phyloP scores from a whole-genome alignment of 37 sponge, comb jelly and placozoan species.

The Chondrosia reniformis region DNA sequence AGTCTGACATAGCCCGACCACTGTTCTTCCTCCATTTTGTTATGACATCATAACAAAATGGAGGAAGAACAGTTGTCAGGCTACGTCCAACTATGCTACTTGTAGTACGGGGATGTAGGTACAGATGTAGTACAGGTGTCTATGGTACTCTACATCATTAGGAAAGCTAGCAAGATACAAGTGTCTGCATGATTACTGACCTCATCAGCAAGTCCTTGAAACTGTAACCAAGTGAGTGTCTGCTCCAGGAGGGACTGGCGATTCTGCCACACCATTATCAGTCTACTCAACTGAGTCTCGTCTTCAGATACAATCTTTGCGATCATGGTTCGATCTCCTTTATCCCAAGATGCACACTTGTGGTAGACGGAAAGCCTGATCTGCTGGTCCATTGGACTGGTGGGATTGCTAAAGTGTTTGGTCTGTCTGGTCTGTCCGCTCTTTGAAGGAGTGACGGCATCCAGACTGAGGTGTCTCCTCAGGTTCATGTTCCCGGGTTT shows the following conservation, averaged over 20 bases:
- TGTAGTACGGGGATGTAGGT: no score
- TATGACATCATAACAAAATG: no score
- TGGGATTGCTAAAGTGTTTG: neutral
- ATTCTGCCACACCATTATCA: slow-evolving; percentile 31
- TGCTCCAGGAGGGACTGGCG: slow-evolving; percentile 34
- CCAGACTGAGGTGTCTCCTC: slow-evolving; percentile 8
- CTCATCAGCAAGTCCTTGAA: slow-evolving; percentile 20
- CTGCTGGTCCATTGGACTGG: neutral
- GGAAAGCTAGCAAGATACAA: no score
- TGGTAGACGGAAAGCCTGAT: neutral
- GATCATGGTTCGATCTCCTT: neutral
- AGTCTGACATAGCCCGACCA: no score
- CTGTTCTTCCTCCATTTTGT: no score
- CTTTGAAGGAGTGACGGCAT: neutral
- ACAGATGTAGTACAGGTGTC: no score
- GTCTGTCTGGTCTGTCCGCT: neutral
- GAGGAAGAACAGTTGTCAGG: no score
- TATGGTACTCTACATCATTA: no score
- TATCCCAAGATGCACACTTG: neutral
- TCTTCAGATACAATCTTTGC: slow-evolving; percentile 10
- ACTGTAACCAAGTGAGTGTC: slow-evolving; percentile 34
- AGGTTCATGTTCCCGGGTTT: neutral
- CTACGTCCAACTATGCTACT: no score
- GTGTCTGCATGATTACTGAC: slow-evolving; percentile 1
- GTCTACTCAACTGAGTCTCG: neutral